Conservation (phyloP, 1,140 invertebrate genomes). For the Panagrolaimus sp. region DNA sequence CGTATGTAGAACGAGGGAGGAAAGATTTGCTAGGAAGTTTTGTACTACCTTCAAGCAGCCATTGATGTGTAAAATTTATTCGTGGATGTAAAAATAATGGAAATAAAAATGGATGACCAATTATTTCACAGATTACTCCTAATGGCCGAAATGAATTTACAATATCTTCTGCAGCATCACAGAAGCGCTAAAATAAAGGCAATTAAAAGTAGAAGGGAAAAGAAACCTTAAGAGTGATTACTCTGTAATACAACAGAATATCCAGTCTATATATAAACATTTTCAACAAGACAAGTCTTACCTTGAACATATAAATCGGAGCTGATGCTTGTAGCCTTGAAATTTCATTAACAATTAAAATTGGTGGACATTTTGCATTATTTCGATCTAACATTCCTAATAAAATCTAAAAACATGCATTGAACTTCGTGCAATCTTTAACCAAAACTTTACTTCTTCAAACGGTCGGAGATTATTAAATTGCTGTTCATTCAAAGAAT, state of each 20-base stretch:
- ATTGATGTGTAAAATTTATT: not conserved
- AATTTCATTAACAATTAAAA: not conserved
- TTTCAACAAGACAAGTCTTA: too few species aligned
- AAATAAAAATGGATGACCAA: not conserved
- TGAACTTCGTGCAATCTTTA: too few species aligned
- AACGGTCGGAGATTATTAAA: too few species aligned
- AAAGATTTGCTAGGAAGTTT: not conserved
- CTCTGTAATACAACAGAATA: too few species aligned
- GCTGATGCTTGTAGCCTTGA: not conserved
- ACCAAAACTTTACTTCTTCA: too few species aligned
- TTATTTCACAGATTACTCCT: not conserved
- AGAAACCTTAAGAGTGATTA: too few species aligned
- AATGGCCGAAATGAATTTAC: not conserved
- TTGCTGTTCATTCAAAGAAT: too few species aligned
- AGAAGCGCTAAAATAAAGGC: constrained; percentile 7
- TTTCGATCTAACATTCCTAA: not conserved
- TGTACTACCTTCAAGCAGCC: not conserved
- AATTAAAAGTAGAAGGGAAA: too few species aligned
- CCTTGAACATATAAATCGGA: not conserved
- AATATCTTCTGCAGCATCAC: not conserved
- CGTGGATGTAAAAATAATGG: not conserved
- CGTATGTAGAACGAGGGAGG: not conserved
- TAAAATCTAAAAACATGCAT: not conserved
- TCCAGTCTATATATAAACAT: too few species aligned
- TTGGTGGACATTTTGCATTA: not conserved